Evolutionary conservation across 2,113 vertebrate genomes (phyloP), one percentile per base, ranked within the genome.

Genomic region (Mus pahari): DNA sequence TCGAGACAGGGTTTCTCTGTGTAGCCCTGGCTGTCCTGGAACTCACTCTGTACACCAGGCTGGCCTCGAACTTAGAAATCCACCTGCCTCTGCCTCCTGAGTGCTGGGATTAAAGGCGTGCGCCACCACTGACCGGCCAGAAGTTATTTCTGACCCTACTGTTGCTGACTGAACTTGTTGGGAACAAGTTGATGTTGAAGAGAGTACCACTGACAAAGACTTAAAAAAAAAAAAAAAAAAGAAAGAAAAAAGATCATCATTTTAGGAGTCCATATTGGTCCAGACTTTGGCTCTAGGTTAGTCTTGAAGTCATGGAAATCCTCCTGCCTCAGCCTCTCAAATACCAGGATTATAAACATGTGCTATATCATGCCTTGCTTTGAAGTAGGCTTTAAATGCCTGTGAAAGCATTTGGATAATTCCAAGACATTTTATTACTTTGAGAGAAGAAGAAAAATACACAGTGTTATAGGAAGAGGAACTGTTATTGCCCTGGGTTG

Each of bases 321-420:
- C n/a, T 45, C 31, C 62, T 68, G 62, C 42, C 31, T 36, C 42
- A 68, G 31, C 42, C 42, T 86, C 31, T 36, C 42, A 48, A 68
- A 66, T 70, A 68, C 84, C 20, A 31, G 20, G 33, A n/a, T 70
- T 70, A 53, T 70, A 86, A 60, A 42, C 42, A 48, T 17, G 28
- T 48, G 26, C 17, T 33, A 33, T 19, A 48, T 19, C 60, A 48
- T 33, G 17, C 9, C 1, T 60, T 28, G 28, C 17, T 73, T 90
- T 48, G 71, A 92, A 84, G 39, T 87, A 70, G 36, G 31, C 75
- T 96, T 88, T 92, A n/a, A 26, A 86, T 94, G 58, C 60, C 75
- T 12, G 71, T 94, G 70, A 84, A 55, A 92, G 91, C 83, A 86
- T 33, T 73, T 77, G 50, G 55, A 28, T 81, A 92, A 58, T 93